Percentiles rank a stretch among this genome's conserved stretches.
These are phyloP conservation scores for Trachymyrmex cornetzi DNA, from an alignment of 1,140 invertebrate genomes.

Conservation along the genomic window DNA sequence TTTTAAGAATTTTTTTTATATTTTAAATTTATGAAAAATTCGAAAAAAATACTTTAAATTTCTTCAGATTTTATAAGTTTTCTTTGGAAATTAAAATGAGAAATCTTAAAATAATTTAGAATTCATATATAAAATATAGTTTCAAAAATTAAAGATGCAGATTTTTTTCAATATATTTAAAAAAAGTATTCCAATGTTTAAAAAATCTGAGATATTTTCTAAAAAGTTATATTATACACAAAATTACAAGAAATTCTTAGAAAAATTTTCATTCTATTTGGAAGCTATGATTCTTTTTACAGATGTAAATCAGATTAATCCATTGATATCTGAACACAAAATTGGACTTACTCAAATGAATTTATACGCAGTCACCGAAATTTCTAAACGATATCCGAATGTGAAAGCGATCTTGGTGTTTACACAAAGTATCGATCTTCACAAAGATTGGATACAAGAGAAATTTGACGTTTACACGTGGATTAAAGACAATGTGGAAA, in stretches of 20 bases:
- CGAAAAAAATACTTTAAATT: background rate
- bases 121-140: background rate
- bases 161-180: no score
- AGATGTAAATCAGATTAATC: conserved; percentile 75
- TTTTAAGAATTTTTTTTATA: background rate
- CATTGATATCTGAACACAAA: conserved; percentile 75
- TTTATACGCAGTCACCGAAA: conserved; percentile 75
- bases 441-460: conserved; percentile 75
- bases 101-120: background rate
- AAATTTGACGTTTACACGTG: conserved; percentile 78
- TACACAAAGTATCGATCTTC: conserved; percentile 72
- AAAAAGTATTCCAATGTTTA: no score
- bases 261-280: background rate
- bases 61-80: background rate
- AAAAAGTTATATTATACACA: background rate
- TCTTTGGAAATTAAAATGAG: background rate
- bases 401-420: conserved; percentile 74
- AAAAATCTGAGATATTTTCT: no score
- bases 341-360: conserved; percentile 80
- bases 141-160: background rate
- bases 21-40: background rate
- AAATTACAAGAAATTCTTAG: background rate
- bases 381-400: conserved; percentile 76
- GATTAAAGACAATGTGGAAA: conserved; percentile 72
- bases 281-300: background rate